These are phyloP conservation scores for Zootoca vivipara DNA, from an alignment of 2,113 vertebrate genomes.

Conservation along the genomic window DNA sequence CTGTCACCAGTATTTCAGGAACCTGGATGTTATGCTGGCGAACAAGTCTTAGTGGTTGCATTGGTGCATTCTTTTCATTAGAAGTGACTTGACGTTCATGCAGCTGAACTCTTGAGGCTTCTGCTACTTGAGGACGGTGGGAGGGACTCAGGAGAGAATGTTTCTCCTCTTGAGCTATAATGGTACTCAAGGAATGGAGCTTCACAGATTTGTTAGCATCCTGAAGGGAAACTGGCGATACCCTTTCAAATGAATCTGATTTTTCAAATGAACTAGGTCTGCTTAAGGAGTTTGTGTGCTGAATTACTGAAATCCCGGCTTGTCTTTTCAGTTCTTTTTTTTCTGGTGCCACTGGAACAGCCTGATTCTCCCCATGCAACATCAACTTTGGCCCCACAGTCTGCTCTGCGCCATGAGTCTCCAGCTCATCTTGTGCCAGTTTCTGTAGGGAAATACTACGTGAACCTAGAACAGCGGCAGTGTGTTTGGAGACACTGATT, in stretches of 20 bases:
- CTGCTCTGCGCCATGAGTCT: slow-evolving; percentile 77
- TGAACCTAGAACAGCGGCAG: slow-evolving; percentile 63
- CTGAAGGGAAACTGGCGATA: slow-evolving; percentile 79
- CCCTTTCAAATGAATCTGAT: slow-evolving; percentile 83
- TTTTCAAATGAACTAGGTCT: slow-evolving; percentile 92
- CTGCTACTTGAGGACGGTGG: slow-evolving; percentile 68
- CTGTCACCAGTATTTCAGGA: slow-evolving; percentile 96
- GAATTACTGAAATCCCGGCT: slow-evolving; percentile 94
- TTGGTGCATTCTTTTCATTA: slow-evolving; percentile 69
- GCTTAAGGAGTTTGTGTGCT: slow-evolving; percentile 96
- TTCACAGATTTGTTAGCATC: slow-evolving; percentile 73
- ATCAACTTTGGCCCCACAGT: slow-evolving; percentile 77
- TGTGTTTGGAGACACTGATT: slow-evolving; percentile 71
- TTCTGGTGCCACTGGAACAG: slow-evolving; percentile 73
- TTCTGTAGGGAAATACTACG: slow-evolving; percentile 74
- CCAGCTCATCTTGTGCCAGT: slow-evolving; percentile 80
- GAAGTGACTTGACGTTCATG: slow-evolving; percentile 61
- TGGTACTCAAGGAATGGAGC: slow-evolving; percentile 66
- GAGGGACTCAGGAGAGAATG: slow-evolving; percentile 53
- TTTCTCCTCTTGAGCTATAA: slow-evolving; percentile 71
- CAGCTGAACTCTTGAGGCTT: slow-evolving; percentile 69
- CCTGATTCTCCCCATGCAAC: slow-evolving; percentile 79
- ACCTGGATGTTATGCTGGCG: slow-evolving; percentile 98
- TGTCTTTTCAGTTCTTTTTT: slow-evolving; percentile 87
- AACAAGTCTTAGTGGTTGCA: slow-evolving; percentile 87